Percentiles rank a stretch among this genome's conserved stretches.
phyloP scores from a whole-genome alignment of 2,888 invertebrate species.

The Sphecodes monilicornis region DNA sequence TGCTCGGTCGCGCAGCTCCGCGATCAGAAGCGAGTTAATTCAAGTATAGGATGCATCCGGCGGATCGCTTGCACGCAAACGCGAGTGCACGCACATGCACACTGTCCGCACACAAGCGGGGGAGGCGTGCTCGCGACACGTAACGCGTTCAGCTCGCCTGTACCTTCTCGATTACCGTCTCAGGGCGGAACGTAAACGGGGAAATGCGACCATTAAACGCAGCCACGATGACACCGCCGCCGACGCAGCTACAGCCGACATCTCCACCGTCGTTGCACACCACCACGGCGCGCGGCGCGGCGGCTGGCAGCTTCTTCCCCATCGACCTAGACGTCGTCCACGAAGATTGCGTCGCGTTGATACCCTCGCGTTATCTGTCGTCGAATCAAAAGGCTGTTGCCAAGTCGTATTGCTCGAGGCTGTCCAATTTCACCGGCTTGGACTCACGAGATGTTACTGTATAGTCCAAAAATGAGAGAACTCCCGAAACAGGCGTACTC shows the following conservation, averaged over 20 bases:
- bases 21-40: slow-evolving; percentile 63
- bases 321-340: slow-evolving; percentile 38
- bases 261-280: neutral
- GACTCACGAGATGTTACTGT: neutral
- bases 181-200: slow-evolving; percentile 39
- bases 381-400: slow-evolving; percentile 75
- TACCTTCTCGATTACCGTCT: slow-evolving; percentile 47
- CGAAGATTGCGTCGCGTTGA: slow-evolving; percentile 52
- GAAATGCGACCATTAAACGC: slow-evolving; percentile 59
- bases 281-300: neutral
- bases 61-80: slow-evolving; percentile 12
- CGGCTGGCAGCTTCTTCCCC: slow-evolving; percentile 9
- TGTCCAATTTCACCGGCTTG: slow-evolving; percentile 36
- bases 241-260: slow-evolving; percentile 5
- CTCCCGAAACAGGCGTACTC: neutral
- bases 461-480: neutral
- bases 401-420: slow-evolving; percentile 68
- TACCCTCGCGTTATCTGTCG: slow-evolving; percentile 59
- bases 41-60: slow-evolving; percentile 45
- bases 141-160: slow-evolving; percentile 16
- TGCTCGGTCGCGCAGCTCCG: neutral
- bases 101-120: neutral
- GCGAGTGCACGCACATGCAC: slow-evolving; percentile 2
- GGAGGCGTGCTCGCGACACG: slow-evolving; percentile 15
- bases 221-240: slow-evolving; percentile 52